Percentiles rank a stretch among this genome's conserved stretches.
Conservation (phyloP, 2,113 vertebrate species). For the Salvator merianae region DNA sequence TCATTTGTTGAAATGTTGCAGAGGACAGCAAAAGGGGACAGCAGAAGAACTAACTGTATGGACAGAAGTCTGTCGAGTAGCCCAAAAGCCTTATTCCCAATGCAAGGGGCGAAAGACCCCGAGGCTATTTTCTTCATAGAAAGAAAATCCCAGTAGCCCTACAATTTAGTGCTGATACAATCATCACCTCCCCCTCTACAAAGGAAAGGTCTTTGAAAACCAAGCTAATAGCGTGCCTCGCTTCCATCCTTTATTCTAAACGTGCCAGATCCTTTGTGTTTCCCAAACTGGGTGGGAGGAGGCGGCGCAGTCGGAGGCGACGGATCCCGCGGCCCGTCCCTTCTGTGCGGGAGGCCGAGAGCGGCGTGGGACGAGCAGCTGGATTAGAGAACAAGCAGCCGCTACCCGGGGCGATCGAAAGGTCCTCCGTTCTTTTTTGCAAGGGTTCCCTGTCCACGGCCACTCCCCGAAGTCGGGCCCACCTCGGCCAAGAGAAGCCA, state of each 20-base stretch:
- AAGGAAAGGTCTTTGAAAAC: no score
- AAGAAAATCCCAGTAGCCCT: background rate
- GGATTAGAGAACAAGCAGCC: background rate
- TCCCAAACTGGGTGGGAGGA: background rate
- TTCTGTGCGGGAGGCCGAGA: background rate
- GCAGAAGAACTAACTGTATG: no score
- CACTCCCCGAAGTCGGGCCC: fast-evolving
- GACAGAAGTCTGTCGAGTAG: background rate
- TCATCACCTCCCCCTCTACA: background rate
- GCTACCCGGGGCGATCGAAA: background rate
- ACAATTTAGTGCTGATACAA: no score
- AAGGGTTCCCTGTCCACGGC: background rate
- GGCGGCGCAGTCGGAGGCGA: background rate
- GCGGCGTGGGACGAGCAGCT: no score
- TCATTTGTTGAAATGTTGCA: background rate
- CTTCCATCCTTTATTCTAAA: background rate
- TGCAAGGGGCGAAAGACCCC: background rate
- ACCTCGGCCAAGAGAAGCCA: background rate
- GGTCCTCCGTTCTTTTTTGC: background rate
- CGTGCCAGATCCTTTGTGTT: slow-evolving; percentile 27
- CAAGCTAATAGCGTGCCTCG: background rate
- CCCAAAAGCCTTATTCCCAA: background rate
- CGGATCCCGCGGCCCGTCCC: background rate
- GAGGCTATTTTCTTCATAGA: background rate
- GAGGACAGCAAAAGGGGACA: background rate